Evolutionary conservation across 2,113 vertebrate genomes (phyloP).

Genomic region (Uria lomvia): DNA sequence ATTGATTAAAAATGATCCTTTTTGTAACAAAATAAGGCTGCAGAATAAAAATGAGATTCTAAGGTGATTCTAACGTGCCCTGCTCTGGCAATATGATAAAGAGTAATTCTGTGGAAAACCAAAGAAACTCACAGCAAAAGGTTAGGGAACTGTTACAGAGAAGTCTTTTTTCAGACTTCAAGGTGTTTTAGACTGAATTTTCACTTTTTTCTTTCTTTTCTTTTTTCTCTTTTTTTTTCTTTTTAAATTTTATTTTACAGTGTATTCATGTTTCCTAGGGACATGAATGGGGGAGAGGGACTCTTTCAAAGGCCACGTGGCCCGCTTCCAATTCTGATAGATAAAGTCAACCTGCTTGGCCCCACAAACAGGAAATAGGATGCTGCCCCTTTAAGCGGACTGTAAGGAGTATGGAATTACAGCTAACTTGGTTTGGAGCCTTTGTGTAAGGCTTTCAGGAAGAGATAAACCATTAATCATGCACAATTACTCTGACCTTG

Average conservation of each 20-base stretch:
- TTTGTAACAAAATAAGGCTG: slow-evolving; percentile 41
- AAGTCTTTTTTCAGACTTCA: not conserved
- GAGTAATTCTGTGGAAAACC: not conserved
- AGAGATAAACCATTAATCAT: slow-evolving; percentile 74
- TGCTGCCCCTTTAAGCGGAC: slow-evolving; percentile 56
- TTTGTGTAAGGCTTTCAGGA: slow-evolving; percentile 70
- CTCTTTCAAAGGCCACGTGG: slow-evolving; percentile 45
- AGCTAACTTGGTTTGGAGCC: slow-evolving; percentile 64
- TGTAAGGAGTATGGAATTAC: slow-evolving; percentile 63
- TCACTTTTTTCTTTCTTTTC: not conserved
- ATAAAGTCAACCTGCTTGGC: slow-evolving; percentile 58
- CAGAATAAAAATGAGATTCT: slow-evolving; percentile 6
- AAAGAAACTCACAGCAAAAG: not conserved
- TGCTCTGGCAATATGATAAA: slow-evolving; percentile 12
- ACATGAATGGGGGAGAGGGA: not conserved
- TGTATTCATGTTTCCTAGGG: not conserved
- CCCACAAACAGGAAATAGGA: slow-evolving; percentile 45
- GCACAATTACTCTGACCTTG: slow-evolving; percentile 74
- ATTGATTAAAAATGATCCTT: slow-evolving; percentile 57
- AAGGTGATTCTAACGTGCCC: slow-evolving; percentile 21
- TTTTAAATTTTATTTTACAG: not conserved
- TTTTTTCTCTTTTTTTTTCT: not conserved
- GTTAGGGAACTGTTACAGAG: not conserved
- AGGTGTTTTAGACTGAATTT: not conserved
- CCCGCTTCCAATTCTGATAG: slow-evolving; percentile 38